These are phyloP conservation scores for Drosophila novamexicana DNA, from an alignment of 1,140 invertebrate species.

Conservation along the genomic window DNA sequence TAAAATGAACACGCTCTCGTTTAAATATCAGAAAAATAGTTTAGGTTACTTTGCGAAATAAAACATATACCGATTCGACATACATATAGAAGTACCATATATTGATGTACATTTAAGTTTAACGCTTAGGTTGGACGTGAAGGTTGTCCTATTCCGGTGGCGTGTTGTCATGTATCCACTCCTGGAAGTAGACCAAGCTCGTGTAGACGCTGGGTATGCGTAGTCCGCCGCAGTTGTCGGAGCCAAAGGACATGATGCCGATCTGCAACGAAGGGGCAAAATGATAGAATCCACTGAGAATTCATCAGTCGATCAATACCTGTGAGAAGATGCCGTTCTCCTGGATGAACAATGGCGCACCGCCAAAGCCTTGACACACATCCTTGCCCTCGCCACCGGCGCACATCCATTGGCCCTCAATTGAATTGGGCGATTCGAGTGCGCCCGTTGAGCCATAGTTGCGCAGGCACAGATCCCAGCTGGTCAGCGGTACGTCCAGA, in stretches of 20 bases:
- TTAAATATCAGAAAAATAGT: conserved; percentile 3
- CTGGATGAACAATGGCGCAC: conserved; percentile 87
- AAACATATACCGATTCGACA: conserved; percentile 12
- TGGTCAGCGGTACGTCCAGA: conserved; percentile 78
- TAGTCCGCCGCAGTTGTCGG: conserved; percentile 88
- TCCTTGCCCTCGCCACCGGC: conserved; percentile 88
- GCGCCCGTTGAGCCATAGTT: conserved; percentile 83
- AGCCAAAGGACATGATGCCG: conserved; percentile 90
- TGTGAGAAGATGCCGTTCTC: conserved; percentile 87
- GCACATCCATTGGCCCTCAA: conserved; percentile 87
- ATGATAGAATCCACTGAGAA: no score
- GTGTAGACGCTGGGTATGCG: conserved; percentile 89
- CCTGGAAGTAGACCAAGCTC: conserved; percentile 88
- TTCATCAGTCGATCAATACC: conserved; percentile 74
- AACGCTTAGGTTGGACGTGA: conserved; percentile 25
- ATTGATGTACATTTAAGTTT: conserved; percentile 27
- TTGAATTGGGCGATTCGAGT: conserved; percentile 82
- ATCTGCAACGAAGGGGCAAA: conserved; percentile 83
- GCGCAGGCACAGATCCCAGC: conserved; percentile 82
- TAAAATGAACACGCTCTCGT: conserved; percentile 6
- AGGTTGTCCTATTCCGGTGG: conserved; percentile 84
- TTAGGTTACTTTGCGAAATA: conserved; percentile 7
- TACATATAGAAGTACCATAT: conserved; percentile 21
- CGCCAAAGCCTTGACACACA: conserved; percentile 89
- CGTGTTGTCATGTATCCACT: conserved; percentile 89